phyloP scores from a whole-genome alignment of 2,797 vertebrate genomes.

The Semotilus atromaculatus region DNA sequence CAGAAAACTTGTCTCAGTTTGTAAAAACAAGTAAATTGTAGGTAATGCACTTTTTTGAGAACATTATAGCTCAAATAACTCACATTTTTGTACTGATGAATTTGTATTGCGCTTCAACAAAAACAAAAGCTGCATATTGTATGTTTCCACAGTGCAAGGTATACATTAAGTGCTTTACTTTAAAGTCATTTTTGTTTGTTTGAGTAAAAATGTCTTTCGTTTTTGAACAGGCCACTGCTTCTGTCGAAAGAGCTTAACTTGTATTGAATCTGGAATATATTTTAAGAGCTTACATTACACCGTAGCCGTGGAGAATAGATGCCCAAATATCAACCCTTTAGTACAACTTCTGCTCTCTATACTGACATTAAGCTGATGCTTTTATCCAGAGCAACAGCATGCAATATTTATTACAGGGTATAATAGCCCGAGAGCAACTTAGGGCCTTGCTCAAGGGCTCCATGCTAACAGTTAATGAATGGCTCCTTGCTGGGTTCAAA shows the following conservation, averaged over 20 bases:
- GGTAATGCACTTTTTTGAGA: neutral
- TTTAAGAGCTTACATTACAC: constrained; percentile 44
- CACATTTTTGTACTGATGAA: neutral
- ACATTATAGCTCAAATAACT: neutral
- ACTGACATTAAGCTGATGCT: constrained; percentile 12
- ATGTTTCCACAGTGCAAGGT: neutral
- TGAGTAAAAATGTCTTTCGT: neutral
- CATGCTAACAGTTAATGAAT: neutral
- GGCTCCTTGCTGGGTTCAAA: neutral
- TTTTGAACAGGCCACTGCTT: neutral
- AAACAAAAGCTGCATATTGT: neutral
- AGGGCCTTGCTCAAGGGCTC: neutral
- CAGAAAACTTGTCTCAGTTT: neutral
- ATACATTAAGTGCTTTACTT: neutral
- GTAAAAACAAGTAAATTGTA: neutral
- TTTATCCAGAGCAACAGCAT: constrained; percentile 3
- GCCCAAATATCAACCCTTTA: constrained; percentile 27
- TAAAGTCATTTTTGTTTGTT: neutral
- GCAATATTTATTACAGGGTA: constrained; percentile 5
- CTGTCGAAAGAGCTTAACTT: constrained; percentile 5
- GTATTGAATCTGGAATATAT: constrained; percentile 27
- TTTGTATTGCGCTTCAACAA: neutral
- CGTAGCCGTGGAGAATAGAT: neutral
- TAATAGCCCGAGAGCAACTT: neutral
- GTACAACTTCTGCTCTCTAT: neutral